Base-by-base conservation (phyloP, 2,888 invertebrate species). In the Amphiduros pacificus region DNA sequence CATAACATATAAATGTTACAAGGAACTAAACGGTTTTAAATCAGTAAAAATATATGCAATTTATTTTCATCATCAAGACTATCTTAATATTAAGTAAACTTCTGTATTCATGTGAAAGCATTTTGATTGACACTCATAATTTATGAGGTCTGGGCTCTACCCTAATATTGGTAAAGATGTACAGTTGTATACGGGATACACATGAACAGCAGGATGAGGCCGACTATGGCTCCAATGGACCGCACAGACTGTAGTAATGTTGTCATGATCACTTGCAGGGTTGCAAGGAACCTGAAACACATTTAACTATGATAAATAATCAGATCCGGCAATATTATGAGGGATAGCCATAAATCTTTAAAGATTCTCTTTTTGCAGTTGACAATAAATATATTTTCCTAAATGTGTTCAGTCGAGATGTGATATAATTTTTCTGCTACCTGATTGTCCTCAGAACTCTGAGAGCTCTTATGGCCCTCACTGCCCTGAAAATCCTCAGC, bases 181-280 rank as follows among this genome's bases (percentile, higher is more conserved):
- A 36, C 17, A 36, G 36, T 17, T 48, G 48, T 48, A 20, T 20
- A 48, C 20, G 60, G 69, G 70, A 72, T 72, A 69, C 69, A 79
- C 57, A 78, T 72, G 60, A 76, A 73, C 1, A 79, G 65, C 6
- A 67, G 31, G 69, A 79, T 79, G 20, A 79, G 69, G 5, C 71
- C 64, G 6, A 75, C 72, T 60, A 79, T 78, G 26, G 76, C 73
- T 14, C 76, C 75, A 44, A 79, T 72, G 26, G 77, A 76, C 26
- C 72, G 63, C 36, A 79, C 69, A 9, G 77, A 77, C 62, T 66
- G 74, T 58, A 64, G 71, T 64, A 55, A 72, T 60, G 77, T 78
- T 5, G 73, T 69, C 24, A 78, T 67, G 51, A 78, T 75, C 9
- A 74, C 74, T 66, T 78, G 70, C 4, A 72, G 60, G 49, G 69